Conservation (phyloP, 2,888 invertebrate species). For the Brachycybe producta region DNA sequence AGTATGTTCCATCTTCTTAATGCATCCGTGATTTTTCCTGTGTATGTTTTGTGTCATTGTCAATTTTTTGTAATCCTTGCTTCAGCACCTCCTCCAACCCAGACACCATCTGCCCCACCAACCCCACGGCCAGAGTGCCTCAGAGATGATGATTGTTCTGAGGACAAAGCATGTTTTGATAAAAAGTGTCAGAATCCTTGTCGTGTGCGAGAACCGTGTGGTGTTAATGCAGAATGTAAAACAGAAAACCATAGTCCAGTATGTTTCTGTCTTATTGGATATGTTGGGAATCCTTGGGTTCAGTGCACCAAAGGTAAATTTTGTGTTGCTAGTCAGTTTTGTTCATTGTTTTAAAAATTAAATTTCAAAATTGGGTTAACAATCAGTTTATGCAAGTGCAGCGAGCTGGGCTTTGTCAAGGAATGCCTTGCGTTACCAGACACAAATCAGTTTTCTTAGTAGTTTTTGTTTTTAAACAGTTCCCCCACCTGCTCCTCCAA, state of each 20-base stretch:
- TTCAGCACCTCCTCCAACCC: not conserved
- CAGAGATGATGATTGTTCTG: constrained; percentile 18
- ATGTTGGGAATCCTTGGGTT: constrained; percentile 27
- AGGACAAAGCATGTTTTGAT: constrained; percentile 18
- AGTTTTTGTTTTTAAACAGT: not conserved
- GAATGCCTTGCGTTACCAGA: too few relatives aligned
- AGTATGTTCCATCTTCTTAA: constrained; percentile 12
- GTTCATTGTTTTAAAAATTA: not conserved
- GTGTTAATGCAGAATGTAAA: constrained; percentile 18
- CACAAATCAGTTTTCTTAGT: too few relatives aligned
- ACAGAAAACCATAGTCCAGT: constrained; percentile 31
- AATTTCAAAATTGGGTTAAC: too few relatives aligned
- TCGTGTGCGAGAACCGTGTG: constrained; percentile 35
- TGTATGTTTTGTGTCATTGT: not conserved
- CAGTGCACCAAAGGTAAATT: constrained; percentile 23
- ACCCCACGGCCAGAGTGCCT: constrained; percentile 16
- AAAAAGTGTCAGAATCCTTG: constrained; percentile 22
- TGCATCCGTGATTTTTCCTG: too few relatives aligned
- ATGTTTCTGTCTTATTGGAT: constrained; percentile 27
- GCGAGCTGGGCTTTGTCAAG: too few relatives aligned
- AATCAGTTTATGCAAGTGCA: too few relatives aligned
- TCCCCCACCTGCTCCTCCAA: not conserved
- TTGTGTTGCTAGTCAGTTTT: not conserved
- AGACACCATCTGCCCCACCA: not conserved
- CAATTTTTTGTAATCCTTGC: not conserved